These are phyloP conservation scores for Brevimyrus niger DNA, from an alignment of 2,113 vertebrate species.

Conservation along the genomic window DNA sequence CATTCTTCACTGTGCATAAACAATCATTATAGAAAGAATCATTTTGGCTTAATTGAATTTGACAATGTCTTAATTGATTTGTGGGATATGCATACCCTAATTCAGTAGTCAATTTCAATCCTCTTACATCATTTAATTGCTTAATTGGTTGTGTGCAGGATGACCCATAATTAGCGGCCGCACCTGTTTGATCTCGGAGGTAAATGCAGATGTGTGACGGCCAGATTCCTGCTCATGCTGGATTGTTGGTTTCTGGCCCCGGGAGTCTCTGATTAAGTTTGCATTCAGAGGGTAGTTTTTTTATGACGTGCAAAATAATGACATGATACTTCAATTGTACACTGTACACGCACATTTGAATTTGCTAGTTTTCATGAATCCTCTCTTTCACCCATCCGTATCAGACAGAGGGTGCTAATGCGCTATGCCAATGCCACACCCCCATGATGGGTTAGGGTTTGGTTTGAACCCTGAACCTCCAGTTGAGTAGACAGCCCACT, in stretches of 20 bases:
- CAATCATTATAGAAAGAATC: not conserved
- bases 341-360: not conserved
- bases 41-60: not conserved
- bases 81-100: not conserved
- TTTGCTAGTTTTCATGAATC: not conserved
- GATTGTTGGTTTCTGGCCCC: not conserved
- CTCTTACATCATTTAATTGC: not conserved
- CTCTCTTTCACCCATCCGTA: not conserved
- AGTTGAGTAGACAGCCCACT: not conserved
- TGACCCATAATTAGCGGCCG: not conserved
- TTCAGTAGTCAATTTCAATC: not conserved
- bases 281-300: not conserved
- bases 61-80: not conserved
- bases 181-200: not conserved
- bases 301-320: not conserved
- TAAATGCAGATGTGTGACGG: not conserved
- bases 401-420: not conserved
- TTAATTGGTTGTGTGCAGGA: not conserved
- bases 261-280: not conserved
- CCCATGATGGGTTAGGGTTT: not conserved
- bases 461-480: not conserved
- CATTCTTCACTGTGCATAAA: not conserved
- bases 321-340: not conserved
- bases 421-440: not conserved
- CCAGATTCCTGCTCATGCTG: not conserved